Conservation (phyloP, 2,888 invertebrate species). For the Aphrophora alni region DNA sequence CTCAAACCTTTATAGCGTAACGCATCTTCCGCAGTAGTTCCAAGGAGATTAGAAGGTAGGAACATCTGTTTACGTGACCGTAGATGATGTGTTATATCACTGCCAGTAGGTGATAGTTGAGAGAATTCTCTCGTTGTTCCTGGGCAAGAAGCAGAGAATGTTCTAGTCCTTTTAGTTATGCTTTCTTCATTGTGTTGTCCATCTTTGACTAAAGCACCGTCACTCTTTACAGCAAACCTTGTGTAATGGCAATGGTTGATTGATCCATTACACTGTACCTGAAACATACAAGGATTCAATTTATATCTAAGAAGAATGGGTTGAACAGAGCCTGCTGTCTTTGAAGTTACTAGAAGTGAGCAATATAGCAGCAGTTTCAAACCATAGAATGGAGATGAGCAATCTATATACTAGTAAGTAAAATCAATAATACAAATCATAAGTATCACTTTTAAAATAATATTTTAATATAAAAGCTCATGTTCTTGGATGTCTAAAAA, state of each 20-base stretch:
- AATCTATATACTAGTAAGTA: too few relatives aligned
- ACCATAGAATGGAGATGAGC: too few relatives aligned
- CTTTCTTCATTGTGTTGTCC: background rate
- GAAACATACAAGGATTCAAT: too few relatives aligned
- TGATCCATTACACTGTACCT: slow-evolving; percentile 51
- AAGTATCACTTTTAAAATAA: too few relatives aligned
- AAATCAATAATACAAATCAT: too few relatives aligned
- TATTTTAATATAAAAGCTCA: too few relatives aligned
- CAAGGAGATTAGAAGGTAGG: slow-evolving; percentile 55
- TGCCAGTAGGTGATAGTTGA: slow-evolving; percentile 42
- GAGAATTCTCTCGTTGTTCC: slow-evolving; percentile 41
- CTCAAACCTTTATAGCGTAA: slow-evolving; percentile 20
- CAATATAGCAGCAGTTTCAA: too few relatives aligned
- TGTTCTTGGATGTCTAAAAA: too few relatives aligned
- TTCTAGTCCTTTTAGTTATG: slow-evolving; percentile 27
- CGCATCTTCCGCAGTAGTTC: slow-evolving; percentile 57
- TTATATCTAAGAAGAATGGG: too few relatives aligned
- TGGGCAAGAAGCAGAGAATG: slow-evolving; percentile 41
- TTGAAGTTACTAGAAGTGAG: too few relatives aligned
- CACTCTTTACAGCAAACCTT: slow-evolving; percentile 40
- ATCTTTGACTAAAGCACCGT: slow-evolving; percentile 32
- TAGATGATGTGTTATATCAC: slow-evolving; percentile 41
- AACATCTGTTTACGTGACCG: slow-evolving; percentile 46
- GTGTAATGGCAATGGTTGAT: slow-evolving; percentile 41
- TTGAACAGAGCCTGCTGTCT: too few relatives aligned